Conservation (phyloP, 2,113 vertebrate species). For the Corydoras sp. region DNA sequence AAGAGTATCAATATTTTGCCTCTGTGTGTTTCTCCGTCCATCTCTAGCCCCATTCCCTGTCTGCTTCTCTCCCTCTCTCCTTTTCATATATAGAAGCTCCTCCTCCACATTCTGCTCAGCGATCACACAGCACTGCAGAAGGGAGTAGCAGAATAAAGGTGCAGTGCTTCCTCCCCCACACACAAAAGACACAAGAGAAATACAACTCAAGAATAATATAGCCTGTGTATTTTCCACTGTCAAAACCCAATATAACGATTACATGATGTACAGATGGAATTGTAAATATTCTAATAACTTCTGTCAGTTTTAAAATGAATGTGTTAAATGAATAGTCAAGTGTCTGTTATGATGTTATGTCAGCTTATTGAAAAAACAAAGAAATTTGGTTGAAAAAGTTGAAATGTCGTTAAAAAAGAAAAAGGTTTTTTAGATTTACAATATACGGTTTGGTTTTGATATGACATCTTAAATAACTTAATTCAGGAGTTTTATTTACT, state of each 20-base stretch:
- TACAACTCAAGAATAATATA: not conserved
- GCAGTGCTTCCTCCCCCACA: not conserved
- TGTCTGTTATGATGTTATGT: too few relatives aligned
- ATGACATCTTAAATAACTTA: too few relatives aligned
- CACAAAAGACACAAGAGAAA: not conserved
- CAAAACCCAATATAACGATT: not conserved
- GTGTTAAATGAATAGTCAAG: too few relatives aligned
- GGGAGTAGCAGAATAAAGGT: conserved; percentile 27
- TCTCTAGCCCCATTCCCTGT: not conserved
- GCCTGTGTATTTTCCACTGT: not conserved
- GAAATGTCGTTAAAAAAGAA: too few relatives aligned
- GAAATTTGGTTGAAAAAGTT: too few relatives aligned
- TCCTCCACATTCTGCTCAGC: conserved; percentile 60
- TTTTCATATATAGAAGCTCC: conserved; percentile 49
- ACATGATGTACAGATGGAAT: too few relatives aligned
- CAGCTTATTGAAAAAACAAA: too few relatives aligned
- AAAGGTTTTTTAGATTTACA: too few relatives aligned
- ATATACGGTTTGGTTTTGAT: too few relatives aligned
- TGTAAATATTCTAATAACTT: too few relatives aligned
- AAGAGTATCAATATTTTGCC: conserved; percentile 34
- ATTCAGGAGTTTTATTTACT: too few relatives aligned
- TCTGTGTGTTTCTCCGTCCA: conserved; percentile 36
- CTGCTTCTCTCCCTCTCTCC: conserved; percentile 29
- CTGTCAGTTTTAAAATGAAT: too few relatives aligned
- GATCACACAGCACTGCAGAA: conserved; percentile 59